Evolutionary conservation across 2,113 vertebrate genomes (phyloP), one percentile per base, ranked within the genome.

Genomic region (Tautogolabrus adspersus): DNA sequence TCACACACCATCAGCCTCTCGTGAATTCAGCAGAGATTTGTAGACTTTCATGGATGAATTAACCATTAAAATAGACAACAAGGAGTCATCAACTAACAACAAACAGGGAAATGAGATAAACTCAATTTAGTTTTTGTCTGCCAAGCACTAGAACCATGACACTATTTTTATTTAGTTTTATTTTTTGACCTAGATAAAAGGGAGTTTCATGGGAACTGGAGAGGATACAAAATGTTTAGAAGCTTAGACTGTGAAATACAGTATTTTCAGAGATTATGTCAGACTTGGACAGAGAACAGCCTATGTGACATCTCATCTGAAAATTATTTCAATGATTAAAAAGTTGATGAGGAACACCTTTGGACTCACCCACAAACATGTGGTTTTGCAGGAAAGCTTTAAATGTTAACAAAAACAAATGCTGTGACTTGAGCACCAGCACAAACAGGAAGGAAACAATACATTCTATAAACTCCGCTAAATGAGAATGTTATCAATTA

Each of bases 391-490:
- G 75, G 68, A 72, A 63, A 54, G 47, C 66, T 82, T 89, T 79
- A 75, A 87, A 86, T 54, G 18, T 71, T 70, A 89, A 87, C 80
- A 84, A 87, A 90, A 91, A 86, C 88, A 91, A 90, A 71, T 81
- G 81, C 86, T 79, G 87, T 30, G 83, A 90, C 85, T 76, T 23
- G 69, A 90, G 71, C 16, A 54, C 65, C 64, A 87, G 84, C 76
- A 77, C 88, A 92, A 91, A 93, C 92, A 92, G 91, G 91, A 92
- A 92, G 90, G 91, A 92, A 93, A 92, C 82, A 57, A 88, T 89
- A 77, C 91, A 85, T 91, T 92, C 74, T 73, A 82, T 86, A 91
- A 89, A 89, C 86, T 88, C 80, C 30, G 59, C 72, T 68, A 83
- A 90, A 90, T 82, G 79, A 85, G 86, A 84, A 75, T 70, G 83